Conservation (phyloP, 2,888 invertebrate species). For the Microctonus aethiopoides region DNA sequence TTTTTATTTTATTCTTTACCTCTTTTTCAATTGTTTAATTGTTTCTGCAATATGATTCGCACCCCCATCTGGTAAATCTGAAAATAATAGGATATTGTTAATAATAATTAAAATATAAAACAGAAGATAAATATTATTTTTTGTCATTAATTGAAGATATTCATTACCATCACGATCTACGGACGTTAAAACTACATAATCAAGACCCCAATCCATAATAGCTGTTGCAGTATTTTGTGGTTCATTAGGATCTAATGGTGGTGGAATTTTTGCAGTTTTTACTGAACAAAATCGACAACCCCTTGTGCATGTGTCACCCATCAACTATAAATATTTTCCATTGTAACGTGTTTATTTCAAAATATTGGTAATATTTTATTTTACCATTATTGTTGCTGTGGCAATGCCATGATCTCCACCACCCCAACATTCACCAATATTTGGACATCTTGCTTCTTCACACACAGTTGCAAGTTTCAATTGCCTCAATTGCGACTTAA, state of each 20-base stretch:
- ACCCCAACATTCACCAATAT: slow-evolving; percentile 99
- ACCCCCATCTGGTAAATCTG: slow-evolving; percentile 94
- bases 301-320: slow-evolving; percentile 99
- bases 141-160: background rate
- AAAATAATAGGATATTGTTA: too few relatives aligned
- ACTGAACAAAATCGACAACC: slow-evolving; percentile 99
- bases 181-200: slow-evolving; percentile 97
- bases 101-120: slow-evolving; percentile 9
- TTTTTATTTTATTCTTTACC: slow-evolving; percentile 43
- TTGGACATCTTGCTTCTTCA: slow-evolving; percentile 97
- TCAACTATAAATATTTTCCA: slow-evolving; percentile 72
- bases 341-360: slow-evolving; percentile 12
- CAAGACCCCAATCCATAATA: slow-evolving; percentile 93
- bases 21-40: slow-evolving; percentile 59
- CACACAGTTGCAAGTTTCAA: slow-evolving; percentile 95
- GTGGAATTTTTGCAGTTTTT: slow-evolving; percentile 92
- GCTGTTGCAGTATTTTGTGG: slow-evolving; percentile 94
- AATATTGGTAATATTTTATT: slow-evolving; percentile 11
- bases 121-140: slow-evolving; percentile 18
- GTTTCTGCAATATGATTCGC: slow-evolving; percentile 94
- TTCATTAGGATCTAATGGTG: slow-evolving; percentile 89
- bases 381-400: slow-evolving; percentile 99
- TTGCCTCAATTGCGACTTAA: slow-evolving; percentile 86
- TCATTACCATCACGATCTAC: slow-evolving; percentile 93
- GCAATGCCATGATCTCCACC: slow-evolving; percentile 93